Conservation (phyloP, 1,140 invertebrate species). For the Wiebesia pumilae region DNA sequence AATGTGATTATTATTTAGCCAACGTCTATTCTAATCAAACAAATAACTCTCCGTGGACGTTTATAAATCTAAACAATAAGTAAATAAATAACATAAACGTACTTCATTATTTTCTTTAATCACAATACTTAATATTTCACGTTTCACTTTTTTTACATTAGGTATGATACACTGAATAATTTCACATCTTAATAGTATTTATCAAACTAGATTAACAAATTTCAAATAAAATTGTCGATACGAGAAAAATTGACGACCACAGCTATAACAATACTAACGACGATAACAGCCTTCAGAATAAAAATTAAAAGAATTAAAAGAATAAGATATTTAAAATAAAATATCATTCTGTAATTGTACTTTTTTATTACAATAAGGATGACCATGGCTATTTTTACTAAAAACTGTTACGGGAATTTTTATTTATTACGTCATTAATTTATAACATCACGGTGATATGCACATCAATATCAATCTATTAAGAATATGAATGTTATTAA, state of each 20-base stretch:
- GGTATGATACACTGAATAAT: constrained; percentile 30
- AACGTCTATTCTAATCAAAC: too few species aligned
- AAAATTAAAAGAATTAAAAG: background rate
- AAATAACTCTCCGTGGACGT: too few species aligned
- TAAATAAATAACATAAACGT: constrained; percentile 41
- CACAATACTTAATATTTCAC: constrained; percentile 18
- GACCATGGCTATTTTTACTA: constrained; percentile 3
- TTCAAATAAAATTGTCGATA: background rate
- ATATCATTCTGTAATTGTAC: constrained; percentile 33
- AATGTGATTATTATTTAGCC: too few species aligned
- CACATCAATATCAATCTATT: too few species aligned
- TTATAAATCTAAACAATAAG: too few species aligned
- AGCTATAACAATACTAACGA: constrained; percentile 25
- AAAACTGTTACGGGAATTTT: background rate
- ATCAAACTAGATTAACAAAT: constrained; percentile 9
- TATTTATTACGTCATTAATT: background rate
- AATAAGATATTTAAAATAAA: constrained; percentile 32
- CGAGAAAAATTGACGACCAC: background rate
- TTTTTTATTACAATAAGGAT: background rate
- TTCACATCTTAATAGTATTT: constrained; percentile 17
- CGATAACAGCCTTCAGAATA: background rate
- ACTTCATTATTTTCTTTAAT: constrained; percentile 34
- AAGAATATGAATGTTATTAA: background rate
- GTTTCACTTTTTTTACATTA: constrained; percentile 40
- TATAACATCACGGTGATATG: background rate